These are phyloP conservation scores for Coptotermes formosanus DNA, from an alignment of 1,140 invertebrate species.

Conservation along the genomic window DNA sequence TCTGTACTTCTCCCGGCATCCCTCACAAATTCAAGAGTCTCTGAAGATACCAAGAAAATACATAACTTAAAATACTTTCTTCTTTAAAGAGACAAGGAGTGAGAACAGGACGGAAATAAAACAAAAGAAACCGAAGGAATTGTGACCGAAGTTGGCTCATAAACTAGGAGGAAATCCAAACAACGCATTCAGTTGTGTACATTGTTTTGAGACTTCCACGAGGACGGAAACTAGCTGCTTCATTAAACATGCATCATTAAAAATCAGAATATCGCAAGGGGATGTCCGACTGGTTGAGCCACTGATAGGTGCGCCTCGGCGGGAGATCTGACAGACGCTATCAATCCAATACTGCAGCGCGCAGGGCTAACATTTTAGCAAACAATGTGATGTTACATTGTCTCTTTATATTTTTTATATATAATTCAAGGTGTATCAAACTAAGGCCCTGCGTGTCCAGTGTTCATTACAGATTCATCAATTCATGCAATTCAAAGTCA, in stretches of 20 bases:
- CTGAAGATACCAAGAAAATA: background rate
- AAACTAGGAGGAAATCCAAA: background rate
- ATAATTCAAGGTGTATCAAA: slow-evolving; percentile 20
- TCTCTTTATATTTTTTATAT: background rate
- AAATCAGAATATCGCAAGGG: background rate
- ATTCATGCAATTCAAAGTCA: slow-evolving; percentile 13
- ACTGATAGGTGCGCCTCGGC: background rate
- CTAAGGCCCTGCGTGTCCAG: background rate
- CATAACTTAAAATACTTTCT: background rate
- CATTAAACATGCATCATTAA: slow-evolving; percentile 2
- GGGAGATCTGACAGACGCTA: background rate
- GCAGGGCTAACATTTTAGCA: background rate
- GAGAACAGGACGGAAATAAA: background rate
- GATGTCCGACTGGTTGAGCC: background rate
- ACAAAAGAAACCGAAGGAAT: background rate
- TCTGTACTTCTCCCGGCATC: no score
- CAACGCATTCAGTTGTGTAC: background rate
- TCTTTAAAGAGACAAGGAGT: background rate
- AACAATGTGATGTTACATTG: background rate
- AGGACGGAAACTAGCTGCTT: background rate
- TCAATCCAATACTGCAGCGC: background rate
- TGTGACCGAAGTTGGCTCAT: background rate
- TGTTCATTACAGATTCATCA: slow-evolving; percentile 17
- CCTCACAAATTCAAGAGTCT: no score
- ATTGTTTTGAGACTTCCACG: no score